Conservation (phyloP, 2,113 vertebrate genomes). For the Cercopithecus mona region DNA sequence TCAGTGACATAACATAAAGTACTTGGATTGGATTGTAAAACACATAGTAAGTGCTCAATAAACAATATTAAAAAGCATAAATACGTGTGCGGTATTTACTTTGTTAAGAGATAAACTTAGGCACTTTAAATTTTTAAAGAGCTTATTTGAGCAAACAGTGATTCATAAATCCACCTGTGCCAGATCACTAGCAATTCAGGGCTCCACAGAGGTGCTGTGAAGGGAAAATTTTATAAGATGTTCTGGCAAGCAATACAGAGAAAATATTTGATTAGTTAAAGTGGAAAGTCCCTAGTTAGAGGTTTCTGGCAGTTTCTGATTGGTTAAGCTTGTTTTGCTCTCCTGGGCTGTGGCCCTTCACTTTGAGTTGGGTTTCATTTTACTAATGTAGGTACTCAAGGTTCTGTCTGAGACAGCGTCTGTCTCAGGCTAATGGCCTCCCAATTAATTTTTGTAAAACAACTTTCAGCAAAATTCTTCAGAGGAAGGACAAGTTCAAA, state of each 20-base stretch:
- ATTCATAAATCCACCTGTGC: not conserved
- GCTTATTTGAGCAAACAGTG: not conserved
- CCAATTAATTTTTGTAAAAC: not conserved
- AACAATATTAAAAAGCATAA: not conserved
- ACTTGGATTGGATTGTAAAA: constrained; percentile 6
- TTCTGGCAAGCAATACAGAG: not conserved
- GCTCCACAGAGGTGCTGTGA: not conserved
- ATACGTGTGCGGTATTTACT: not conserved
- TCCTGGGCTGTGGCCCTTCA: not conserved
- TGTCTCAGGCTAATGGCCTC: not conserved
- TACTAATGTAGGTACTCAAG: not conserved
- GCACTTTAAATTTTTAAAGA: not conserved
- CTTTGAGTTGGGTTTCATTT: not conserved
- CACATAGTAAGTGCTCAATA: not conserved
- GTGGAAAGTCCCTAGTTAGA: not conserved
- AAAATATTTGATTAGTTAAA: not conserved
- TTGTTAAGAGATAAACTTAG: not conserved
- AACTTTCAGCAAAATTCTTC: constrained; percentile 14
- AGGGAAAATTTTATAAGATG: not conserved
- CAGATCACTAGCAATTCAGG: not conserved
- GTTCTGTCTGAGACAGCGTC: no score
- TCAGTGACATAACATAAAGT: not conserved
- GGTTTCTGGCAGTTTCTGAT: not conserved
- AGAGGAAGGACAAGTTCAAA: not conserved
- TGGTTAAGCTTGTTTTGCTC: not conserved